Base-by-base conservation (phyloP, 2,888 invertebrate species). In the Andrena trimmerana region DNA sequence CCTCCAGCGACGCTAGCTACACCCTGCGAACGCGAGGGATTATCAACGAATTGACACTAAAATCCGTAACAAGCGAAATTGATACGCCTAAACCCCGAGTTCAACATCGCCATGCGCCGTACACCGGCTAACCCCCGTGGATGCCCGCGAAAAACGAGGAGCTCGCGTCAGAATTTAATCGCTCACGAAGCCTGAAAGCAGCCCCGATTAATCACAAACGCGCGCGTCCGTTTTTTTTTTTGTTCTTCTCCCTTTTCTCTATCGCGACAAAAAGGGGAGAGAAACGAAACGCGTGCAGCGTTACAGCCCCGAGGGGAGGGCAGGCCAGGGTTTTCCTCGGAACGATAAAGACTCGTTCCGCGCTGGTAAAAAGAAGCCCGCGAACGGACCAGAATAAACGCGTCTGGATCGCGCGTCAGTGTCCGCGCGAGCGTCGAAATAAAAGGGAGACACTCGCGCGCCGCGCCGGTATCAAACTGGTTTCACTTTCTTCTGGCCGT, bases 401-500 rank as follows among this genome's bases (percentile, higher is more conserved):
- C 16, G 67, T 68, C 68, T 63, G 75, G 63, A 75, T 62, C 68
- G 62, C 66, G 71, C 59, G 59, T 36, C 77, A 65, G 69, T 70
- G 33, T 63, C 75, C 24, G 69, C 48, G 42, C 69, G 50, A 57
- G 50, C 36, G 54, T 76, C 76, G 76, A 81, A 83, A 81, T 71
- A 81, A 83, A 83, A 57, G 54, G 50, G 66, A 31, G 70, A 69
- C 81, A 62, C 66, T 63, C 69, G 60, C 60, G 57, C 52, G 13
- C 48, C 60, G 57, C 52, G 13, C 48, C 67, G 72, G 69, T 74
- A 82, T 84, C 72, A 72, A 80, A 87, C 88, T 88, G 86, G 80
- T 87, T 87, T 86, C 88, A 85, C 86, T 88, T 88, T 86, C 84
- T 72, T 85, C 52, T 7, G 80, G 67, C 67, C 71, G 83, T 77